Evolutionary conservation across 2,113 vertebrate species (phyloP).

Genomic region (Saccopteryx bilineata): DNA sequence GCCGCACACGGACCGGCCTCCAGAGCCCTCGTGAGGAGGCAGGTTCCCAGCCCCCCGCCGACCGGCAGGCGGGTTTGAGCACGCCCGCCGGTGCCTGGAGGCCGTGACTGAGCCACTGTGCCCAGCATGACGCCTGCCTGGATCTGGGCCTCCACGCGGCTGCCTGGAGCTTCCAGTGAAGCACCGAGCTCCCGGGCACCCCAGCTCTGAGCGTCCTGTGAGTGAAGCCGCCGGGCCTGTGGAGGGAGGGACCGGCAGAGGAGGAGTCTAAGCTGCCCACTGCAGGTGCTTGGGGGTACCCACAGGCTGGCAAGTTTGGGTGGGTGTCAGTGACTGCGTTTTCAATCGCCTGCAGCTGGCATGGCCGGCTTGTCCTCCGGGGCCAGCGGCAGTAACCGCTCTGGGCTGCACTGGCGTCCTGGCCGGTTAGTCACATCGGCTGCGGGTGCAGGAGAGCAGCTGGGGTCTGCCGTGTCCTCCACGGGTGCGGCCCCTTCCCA

Average conservation of each 20-base stretch:
- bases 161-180: background rate
- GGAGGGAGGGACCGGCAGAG: background rate
- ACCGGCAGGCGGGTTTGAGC: background rate
- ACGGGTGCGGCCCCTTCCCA: fast-evolving
- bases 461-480: fast-evolving
- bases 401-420: background rate
- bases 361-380: fast-evolving
- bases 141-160: fast-evolving
- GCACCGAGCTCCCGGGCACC: background rate
- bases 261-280: fast-evolving
- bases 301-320: background rate
- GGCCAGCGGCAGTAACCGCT: background rate
- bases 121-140: background rate
- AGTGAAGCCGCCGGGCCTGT: fast-evolving
- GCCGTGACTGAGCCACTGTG: background rate
- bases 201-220: background rate
- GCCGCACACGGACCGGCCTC: fast-evolving
- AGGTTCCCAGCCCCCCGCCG: background rate
- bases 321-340: background rate
- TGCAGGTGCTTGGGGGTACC: fast-evolving
- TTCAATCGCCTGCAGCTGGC: background rate
- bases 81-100: background rate
- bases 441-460: no score
- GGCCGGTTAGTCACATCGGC: background rate
- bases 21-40: background rate